Base-by-base conservation (phyloP, 2,113 vertebrate species). In the Gadus macrocephalus region DNA sequence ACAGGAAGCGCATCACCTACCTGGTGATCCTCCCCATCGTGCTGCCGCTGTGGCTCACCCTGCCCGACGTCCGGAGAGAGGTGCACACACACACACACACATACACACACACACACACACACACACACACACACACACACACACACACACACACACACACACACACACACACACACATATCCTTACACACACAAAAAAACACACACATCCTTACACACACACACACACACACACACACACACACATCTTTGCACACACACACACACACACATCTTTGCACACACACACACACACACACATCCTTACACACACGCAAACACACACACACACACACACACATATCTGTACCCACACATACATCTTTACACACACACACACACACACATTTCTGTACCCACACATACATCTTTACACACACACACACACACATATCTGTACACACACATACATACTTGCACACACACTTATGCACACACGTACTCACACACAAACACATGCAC, bases 41-140 rank as follows among this genome's bases (percentile, higher is more conserved):
- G 74, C 79, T 98, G 22, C 96, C 95, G 5, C 86, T 99, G 72
- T 99, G 97, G 97, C 71, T 89, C 20, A 94, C 95, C 1, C 90
- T 99, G 58, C 97, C 97, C 0, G 97, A 99, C 0, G 97, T 98
- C 84, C 93, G 97, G 77, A 97, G 95, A 85, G 90, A 94, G 74
- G 97, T 97, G 70, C 83, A 65, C 49, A 61, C 66, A 66, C 31
- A 64, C 60, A 49, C 66, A 64, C 20, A 64, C 62, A 78, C 17
- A 64, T 17, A 67, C 42, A 67, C 19, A 69, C 38, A 62, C n/a
- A 65, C 61, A 55, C 61, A 58, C 19, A 19, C 15, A 56, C 70
- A 56, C 28, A 49, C 49, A 63, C 58, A 25, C 56, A 22, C 22
- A 28, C 60, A 60, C 15, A n/a, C 27, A 61, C 27, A 20, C 25